Conservation (phyloP, 2,888 invertebrate genomes). For the Athetis lepigone region DNA sequence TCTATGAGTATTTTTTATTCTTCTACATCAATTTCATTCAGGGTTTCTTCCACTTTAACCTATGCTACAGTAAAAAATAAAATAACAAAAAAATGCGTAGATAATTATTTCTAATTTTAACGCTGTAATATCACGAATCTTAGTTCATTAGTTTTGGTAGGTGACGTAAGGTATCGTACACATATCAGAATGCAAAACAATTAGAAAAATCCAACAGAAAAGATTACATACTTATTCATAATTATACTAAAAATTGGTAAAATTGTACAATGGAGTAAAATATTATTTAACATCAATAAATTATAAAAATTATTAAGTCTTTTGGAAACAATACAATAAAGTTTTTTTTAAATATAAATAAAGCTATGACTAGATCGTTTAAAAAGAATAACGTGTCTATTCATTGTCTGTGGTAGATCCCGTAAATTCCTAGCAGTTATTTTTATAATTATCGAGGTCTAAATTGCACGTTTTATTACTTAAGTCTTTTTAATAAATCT, state of each 20-base stretch:
- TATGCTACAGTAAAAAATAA: slow-evolving; percentile 38
- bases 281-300: slow-evolving; percentile 54
- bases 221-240: slow-evolving; percentile 10
- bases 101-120: slow-evolving; percentile 44
- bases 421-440: slow-evolving; percentile 82
- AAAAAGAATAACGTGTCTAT: slow-evolving; percentile 71
- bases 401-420: slow-evolving; percentile 58
- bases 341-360: slow-evolving; percentile 52
- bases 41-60: slow-evolving; percentile 22
- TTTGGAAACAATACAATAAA: slow-evolving; percentile 44
- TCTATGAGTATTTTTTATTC: neutral
- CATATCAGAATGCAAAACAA: slow-evolving; percentile 8
- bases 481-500: slow-evolving; percentile 73
- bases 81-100: slow-evolving; percentile 23
- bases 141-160: slow-evolving; percentile 37
- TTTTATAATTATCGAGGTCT: slow-evolving; percentile 80
- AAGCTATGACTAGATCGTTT: slow-evolving; percentile 79
- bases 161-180: slow-evolving; percentile 63
- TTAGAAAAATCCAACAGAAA: slow-evolving; percentile 30
- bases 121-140: slow-evolving; percentile 57
- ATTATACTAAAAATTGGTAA: slow-evolving; percentile 40
- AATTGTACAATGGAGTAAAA: slow-evolving; percentile 40
- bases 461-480: slow-evolving; percentile 86
- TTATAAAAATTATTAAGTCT: slow-evolving; percentile 38
- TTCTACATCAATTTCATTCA: slow-evolving; percentile 9